Base-by-base conservation (phyloP, 2,888 invertebrate genomes). In the Abscondita cerata region DNA sequence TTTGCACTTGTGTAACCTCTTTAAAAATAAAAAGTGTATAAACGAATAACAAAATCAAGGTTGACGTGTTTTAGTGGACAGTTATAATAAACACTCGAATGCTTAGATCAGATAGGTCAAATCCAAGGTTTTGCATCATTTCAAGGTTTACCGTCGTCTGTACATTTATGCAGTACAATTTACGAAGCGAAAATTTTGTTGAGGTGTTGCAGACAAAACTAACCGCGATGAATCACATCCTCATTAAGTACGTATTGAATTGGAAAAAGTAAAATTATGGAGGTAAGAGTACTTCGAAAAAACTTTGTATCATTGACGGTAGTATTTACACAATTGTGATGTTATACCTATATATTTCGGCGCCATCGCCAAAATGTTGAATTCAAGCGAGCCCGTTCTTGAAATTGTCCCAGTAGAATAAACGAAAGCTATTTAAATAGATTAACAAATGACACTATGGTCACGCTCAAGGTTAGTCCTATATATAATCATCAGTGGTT, bases 61-160 rank as follows among this genome's bases (percentile, higher is more conserved):
- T 52, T 38, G 34, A 36, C 52, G 31, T 59, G 47, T 52, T 46
- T 46, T 50, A 19, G 33, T 36, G 47, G 48, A 59, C 53, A 47
- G 51, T 31, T 50, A 50, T 16, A 59, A 40, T 47, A 38, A 59
- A 38, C 54, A 41, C 36, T 40, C 47, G 40, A 41, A 44, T 44
- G 56, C 48, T 38, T 53, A 60, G 66, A 63, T 66, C 63, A 59
- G 57, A 51, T 52, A 58, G 63, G 63, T 61, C 66, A 59, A 59
- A 64, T 64, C 54, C 63, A 66, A 66, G 66, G 66, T 61, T 51
- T 47, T 51, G 44, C 44, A 16, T 36, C 18, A 44, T 52, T 44
- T 59, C 62, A 64, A 64, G 59, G 66, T 59, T 59, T 52, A 40
- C 34, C 40, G n/a, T n/a, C 2, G 41, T 16, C 41, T 41, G 41